Conservation (phyloP, 2,888 invertebrate species). For the Leucozona laternaria region DNA sequence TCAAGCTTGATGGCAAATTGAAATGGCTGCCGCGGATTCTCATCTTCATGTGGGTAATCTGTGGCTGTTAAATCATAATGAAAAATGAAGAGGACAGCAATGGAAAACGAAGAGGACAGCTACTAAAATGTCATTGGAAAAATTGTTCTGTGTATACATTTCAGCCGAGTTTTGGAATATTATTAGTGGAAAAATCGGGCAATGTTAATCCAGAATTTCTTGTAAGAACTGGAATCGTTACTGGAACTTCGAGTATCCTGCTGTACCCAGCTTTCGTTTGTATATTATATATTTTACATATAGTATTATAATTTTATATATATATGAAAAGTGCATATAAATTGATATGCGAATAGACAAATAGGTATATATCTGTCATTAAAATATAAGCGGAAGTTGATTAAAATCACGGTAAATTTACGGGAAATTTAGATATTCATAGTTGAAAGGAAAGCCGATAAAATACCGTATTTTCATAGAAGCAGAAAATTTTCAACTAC, state of each 20-base stretch:
- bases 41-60: too few species aligned
- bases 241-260: background rate
- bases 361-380: slow-evolving; percentile 66
- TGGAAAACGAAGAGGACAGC: too few species aligned
- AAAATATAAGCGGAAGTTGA: slow-evolving; percentile 67
- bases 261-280: background rate
- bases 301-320: slow-evolving; percentile 3
- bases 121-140: too few species aligned
- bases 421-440: slow-evolving; percentile 42
- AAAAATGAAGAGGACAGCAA: too few species aligned
- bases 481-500: slow-evolving; percentile 3
- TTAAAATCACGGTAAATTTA: slow-evolving; percentile 61
- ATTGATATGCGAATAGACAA: slow-evolving; percentile 43
- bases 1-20: too few species aligned
- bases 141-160: too few species aligned
- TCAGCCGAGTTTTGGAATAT: too few species aligned
- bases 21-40: too few species aligned
- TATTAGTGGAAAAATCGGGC: too few species aligned
- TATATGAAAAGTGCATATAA: slow-evolving; percentile 23
- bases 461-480: slow-evolving; percentile 15
- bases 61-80: too few species aligned
- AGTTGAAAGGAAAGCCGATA: slow-evolving; percentile 41
- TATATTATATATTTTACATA: slow-evolving; percentile 15
- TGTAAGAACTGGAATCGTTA: too few species aligned
- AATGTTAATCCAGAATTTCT: too few species aligned